Percentiles rank a stretch among this genome's conserved stretches.
Evolutionary conservation across 2,888 invertebrate genomes (phyloP).

Genomic region (Lymantria dispar): DNA sequence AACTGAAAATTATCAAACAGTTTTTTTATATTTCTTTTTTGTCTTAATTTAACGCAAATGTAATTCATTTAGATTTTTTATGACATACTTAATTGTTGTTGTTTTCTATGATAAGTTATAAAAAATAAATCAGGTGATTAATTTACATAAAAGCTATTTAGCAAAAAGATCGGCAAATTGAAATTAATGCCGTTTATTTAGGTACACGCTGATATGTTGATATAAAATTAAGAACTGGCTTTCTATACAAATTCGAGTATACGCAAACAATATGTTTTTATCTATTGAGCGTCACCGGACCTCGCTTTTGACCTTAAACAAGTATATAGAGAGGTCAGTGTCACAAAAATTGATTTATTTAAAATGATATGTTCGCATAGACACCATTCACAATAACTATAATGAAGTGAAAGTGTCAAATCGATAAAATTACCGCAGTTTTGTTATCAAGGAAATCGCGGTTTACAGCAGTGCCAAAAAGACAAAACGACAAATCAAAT

Average conservation of each 20-base stretch:
- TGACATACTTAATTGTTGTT: too few species aligned
- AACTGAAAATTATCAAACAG: too few species aligned
- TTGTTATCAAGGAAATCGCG: slow-evolving; percentile 61
- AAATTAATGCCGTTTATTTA: too few species aligned
- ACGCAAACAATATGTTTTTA: background rate
- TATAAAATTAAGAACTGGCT: background rate
- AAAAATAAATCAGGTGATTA: too few species aligned
- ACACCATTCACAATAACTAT: slow-evolving; percentile 55
- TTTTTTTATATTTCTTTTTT: too few species aligned
- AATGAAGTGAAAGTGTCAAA: slow-evolving; percentile 67
- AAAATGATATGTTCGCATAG: slow-evolving; percentile 50
- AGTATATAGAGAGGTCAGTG: slow-evolving; percentile 14
- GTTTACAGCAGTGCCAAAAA: slow-evolving; percentile 18
- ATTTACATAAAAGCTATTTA: too few species aligned
- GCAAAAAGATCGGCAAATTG: too few species aligned
- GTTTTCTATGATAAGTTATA: too few species aligned
- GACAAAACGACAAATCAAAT: slow-evolving; percentile 8
- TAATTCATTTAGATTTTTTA: too few species aligned
- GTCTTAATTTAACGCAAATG: too few species aligned
- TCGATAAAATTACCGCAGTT: slow-evolving; percentile 83
- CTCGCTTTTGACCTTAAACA: slow-evolving; percentile 18
- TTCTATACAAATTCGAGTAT: background rate
- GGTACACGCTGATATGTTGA: too few species aligned
- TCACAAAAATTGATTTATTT: slow-evolving; percentile 41
- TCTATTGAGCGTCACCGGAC: slow-evolving; percentile 2